Percentiles rank a stretch among this genome's conserved stretches.
phyloP scores from a whole-genome alignment of 2,113 vertebrate genomes.

The Antechinus stuartii region DNA sequence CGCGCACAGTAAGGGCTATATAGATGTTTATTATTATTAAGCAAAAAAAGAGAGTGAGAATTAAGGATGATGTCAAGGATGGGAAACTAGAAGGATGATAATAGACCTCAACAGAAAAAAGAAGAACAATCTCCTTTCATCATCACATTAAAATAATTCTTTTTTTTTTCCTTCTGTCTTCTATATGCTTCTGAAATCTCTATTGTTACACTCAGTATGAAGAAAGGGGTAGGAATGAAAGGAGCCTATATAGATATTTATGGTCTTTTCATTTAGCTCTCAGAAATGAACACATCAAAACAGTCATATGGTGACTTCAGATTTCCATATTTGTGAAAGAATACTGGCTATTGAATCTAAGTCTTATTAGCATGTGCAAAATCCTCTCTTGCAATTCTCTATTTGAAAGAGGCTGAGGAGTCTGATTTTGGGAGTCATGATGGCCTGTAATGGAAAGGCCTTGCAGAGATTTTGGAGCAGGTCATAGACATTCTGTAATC shows the following conservation, averaged over 20 bases:
- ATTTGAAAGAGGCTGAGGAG: no score
- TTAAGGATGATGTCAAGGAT: neutral
- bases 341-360: no score
- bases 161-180: conserved; percentile 46
- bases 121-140: conserved; percentile 57
- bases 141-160: conserved; percentile 40
- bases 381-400: no score
- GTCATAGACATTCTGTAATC: no score
- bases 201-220: conserved; percentile 33
- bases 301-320: conserved; percentile 2
- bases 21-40: neutral
- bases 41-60: neutral
- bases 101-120: neutral
- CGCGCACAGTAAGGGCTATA: neutral
- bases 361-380: no score
- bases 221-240: conserved; percentile 17
- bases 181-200: conserved; percentile 57
- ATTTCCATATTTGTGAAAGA: neutral
- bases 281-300: conserved; percentile 52
- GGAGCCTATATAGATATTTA: conserved; percentile 56
- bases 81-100: neutral
- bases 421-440: no score
- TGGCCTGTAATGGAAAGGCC: no score
- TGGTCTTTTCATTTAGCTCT: conserved; percentile 62
- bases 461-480: no score